Evolutionary conservation across 1,140 invertebrate species (phyloP), one percentile per base, ranked within the genome.

Genomic region (Drosophila azteca): DNA sequence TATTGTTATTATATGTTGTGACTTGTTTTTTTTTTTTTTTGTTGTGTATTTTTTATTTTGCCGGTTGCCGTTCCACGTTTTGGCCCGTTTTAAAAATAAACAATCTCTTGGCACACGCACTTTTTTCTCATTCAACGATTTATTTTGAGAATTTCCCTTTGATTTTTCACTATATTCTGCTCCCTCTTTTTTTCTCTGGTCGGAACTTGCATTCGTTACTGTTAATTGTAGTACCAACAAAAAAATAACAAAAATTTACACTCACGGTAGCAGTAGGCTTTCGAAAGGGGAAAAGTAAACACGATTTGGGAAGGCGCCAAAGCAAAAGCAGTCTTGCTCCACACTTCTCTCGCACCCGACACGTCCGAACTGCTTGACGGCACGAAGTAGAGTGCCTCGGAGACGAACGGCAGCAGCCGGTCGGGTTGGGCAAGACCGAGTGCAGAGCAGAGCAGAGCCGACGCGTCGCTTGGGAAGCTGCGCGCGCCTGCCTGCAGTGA

Each of bases 61-160:
- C 65, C 65, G 65, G 65, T 69, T 39, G 35, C 35, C 35, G 35
- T 39, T 31, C 31, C 3, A 31, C 31, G 31, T 9, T 9, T 31
- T 39, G 13, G 35, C 45, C 67, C 65, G 67, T 70, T 70, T 58
- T 70, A 70, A 70, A 70, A 69, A 70, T 70, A 70, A 70, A 70
- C 69, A 70, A 65, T 69, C 69, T 69, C 67, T 70, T 70, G 67
- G 67, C 67, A 70, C 67, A 69, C 67, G 67, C 64, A 70, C 67
- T 69, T 69, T 69, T 55, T 51, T 41, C 35, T 41, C 45, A 15
- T 15, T 22, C 41, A 20, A 7, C 35, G 9, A 39, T 39, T 39
- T 26, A 64, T 20, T 54, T 49, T 39, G 43, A 11, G 24, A 17
- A 41, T n/a, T 63, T 63, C 45, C 39, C 15, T 11, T 1, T 26